These are phyloP conservation scores for Alethe castanea DNA, from an alignment of 2,113 vertebrate genomes.

Conservation along the genomic window DNA sequence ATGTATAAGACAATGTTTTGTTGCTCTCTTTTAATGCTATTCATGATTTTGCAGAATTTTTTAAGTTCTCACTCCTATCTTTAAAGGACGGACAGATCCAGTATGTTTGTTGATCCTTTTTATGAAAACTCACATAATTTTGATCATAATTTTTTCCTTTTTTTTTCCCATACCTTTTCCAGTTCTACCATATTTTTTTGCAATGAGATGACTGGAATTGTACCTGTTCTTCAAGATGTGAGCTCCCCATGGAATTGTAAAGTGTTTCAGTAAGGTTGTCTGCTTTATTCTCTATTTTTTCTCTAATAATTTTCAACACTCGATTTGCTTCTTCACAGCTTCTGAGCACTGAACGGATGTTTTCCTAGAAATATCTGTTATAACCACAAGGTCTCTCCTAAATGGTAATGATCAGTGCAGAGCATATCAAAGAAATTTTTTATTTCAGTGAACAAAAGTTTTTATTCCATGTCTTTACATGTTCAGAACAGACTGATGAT, in stretches of 20 bases:
- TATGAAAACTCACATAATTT: background rate
- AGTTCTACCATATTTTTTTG: background rate
- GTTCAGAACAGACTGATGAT: background rate
- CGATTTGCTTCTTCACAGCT: background rate
- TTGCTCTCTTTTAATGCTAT: background rate
- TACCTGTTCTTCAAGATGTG: background rate
- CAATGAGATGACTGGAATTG: background rate
- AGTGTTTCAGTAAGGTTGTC: background rate
- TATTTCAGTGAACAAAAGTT: background rate
- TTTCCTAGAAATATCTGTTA: constrained; percentile 16
- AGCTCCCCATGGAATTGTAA: background rate
- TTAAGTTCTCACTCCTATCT: background rate
- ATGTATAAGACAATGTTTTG: background rate
- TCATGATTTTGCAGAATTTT: background rate
- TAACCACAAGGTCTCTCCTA: background rate
- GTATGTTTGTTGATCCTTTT: background rate
- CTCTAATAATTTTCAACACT: background rate
- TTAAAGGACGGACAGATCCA: background rate
- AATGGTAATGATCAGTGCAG: background rate
- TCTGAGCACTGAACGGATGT: background rate
- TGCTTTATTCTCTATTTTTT: background rate
- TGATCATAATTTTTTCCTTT: background rate
- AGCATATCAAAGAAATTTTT: background rate
- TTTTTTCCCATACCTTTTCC: background rate
- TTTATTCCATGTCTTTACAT: background rate